Evolutionary conservation across 2,888 invertebrate species (phyloP), one percentile per base, ranked within the genome.

Genomic region (Odontocolon sp.): DNA sequence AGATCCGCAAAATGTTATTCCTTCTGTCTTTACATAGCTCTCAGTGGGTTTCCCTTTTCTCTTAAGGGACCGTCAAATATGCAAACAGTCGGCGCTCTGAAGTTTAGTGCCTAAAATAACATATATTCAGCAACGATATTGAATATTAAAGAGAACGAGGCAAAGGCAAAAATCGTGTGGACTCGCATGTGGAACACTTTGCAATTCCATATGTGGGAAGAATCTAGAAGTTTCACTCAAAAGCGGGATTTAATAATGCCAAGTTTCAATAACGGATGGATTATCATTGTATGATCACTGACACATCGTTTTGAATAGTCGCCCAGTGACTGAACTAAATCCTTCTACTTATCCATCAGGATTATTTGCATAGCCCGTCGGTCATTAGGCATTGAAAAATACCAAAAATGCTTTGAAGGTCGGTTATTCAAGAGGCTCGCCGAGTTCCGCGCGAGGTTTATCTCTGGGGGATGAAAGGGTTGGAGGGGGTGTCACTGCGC

Each of bases 201-300:
- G n/a, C 9, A 54, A n/a, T 18, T 16, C n/a, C n/a, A 16, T 16
- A 3, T 18, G 9, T 21, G 23, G 4, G 36, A 40, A 66, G 38
- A 40, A 18, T 42, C 42, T 23, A 26, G 1, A 33, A 33, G 18
- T 18, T 4, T n/a, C 0, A 33, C 18, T 16, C 21, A 50, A 33
- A 1, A 36, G 21, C 11, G 31, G 14, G 0, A 42, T 42, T 66
- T 52, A 23, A 21, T 33, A 31, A 54, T 54, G 54, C 54, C 54
- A 54, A 71, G 63, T 56, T 54, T 66, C 66, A 63, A 77, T 77
- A 77, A 71, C 54, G 38, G 57, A 64, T 56, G 71, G 71, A 71
- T 77, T 52, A 77, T 77, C 61, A 71, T 4, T 31, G 67, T 45
- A 56, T 63, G 71, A 61, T 38, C 38, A 38, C 9, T 9, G 45